phyloP scores from a whole-genome alignment of 2,113 vertebrate species.

The Hystrix cristata region DNA sequence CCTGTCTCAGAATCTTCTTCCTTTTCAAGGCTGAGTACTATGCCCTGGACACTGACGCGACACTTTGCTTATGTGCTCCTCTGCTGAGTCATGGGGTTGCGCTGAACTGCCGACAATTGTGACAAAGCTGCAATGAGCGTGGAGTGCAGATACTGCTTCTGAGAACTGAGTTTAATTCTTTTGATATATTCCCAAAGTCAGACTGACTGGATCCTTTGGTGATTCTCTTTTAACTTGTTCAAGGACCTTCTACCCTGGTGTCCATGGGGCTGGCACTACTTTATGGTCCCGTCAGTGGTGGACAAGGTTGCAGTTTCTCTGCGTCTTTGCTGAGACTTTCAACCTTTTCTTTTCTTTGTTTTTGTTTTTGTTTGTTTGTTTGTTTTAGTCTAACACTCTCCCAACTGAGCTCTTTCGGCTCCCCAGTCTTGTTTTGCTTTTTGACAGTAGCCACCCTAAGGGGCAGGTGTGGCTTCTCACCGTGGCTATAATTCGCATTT shows the following conservation, averaged over 20 bases:
- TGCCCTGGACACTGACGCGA: fast-evolving
- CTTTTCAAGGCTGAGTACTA: not conserved
- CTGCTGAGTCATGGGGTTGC: not conserved
- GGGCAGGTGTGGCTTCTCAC: not conserved
- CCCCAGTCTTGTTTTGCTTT: not conserved
- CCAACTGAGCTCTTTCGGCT: not conserved
- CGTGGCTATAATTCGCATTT: not conserved
- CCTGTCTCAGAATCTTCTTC: not conserved
- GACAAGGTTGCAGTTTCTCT: not conserved
- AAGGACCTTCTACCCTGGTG: not conserved
- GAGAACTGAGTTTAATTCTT: not conserved
- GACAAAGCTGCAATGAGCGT: too few species aligned
- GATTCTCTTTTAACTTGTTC: not conserved
- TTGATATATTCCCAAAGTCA: not conserved
- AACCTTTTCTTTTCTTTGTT: not conserved
- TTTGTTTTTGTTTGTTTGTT: not conserved
- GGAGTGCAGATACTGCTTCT: not conserved
- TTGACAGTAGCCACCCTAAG: too few species aligned
- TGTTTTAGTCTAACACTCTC: not conserved
- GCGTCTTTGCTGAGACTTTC: not conserved
- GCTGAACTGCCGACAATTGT: not conserved
- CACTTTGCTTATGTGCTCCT: not conserved
- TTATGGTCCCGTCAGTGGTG: not conserved
- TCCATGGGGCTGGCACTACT: too few species aligned
- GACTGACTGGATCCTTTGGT: not conserved